These are phyloP conservation scores for Hapalemur alaotrensis DNA, from an alignment of 2,797 vertebrate species.

Conservation along the genomic window DNA sequence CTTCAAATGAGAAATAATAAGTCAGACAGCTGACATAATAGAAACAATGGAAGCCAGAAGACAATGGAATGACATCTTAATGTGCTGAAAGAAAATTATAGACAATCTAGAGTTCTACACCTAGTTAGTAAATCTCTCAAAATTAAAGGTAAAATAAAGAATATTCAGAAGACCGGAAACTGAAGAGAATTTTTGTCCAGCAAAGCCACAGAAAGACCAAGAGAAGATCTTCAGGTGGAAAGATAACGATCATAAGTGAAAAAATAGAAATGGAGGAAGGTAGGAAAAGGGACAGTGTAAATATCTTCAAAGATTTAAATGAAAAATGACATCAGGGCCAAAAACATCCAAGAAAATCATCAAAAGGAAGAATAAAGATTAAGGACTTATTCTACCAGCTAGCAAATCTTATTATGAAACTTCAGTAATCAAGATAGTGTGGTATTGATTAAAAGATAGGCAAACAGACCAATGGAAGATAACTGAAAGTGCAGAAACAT, in stretches of 20 bases:
- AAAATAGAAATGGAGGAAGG: background rate
- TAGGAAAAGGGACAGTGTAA: background rate
- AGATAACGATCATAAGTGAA: background rate
- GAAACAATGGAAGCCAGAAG: background rate
- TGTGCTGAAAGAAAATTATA: background rate
- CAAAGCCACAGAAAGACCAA: background rate
- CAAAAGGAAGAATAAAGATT: background rate
- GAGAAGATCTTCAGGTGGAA: background rate
- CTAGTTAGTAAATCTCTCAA: background rate
- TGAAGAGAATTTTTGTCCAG: background rate
- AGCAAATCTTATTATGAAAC: background rate
- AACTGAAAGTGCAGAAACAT: background rate
- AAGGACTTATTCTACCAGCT: background rate
- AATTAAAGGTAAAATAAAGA: background rate
- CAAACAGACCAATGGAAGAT: background rate
- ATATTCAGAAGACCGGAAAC: conserved; percentile 2
- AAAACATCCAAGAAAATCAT: background rate
- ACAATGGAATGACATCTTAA: background rate
- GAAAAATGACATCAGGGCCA: background rate
- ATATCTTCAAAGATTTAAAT: background rate
- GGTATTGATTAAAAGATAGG: background rate
- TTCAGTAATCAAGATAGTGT: background rate
- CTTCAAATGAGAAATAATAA: background rate
- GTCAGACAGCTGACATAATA: background rate
- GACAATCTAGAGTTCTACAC: background rate